Evolutionary conservation across 2,888 invertebrate species (phyloP).

Genomic region (Perithous albicinctus): DNA sequence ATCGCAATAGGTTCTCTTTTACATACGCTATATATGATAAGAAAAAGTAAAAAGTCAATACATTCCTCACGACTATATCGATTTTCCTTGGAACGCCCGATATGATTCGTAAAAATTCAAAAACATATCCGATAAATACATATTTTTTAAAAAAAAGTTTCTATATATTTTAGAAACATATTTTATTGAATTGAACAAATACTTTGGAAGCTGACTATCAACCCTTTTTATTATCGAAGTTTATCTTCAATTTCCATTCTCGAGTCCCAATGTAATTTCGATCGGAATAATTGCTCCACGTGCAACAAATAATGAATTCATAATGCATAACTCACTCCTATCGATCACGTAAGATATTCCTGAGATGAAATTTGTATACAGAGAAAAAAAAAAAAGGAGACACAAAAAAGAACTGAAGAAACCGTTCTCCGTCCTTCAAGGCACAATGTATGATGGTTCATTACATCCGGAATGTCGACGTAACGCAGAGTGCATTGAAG

Average conservation of each 20-base stretch:
- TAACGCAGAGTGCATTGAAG: conserved; percentile 16
- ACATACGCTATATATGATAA: too few species aligned
- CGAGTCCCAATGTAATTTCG: background rate
- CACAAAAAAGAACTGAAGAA: conserved; percentile 14
- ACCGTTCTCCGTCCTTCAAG: conserved; percentile 51
- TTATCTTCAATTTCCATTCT: conserved; percentile 13
- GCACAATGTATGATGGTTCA: conserved; percentile 42
- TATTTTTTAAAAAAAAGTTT: too few species aligned
- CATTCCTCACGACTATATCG: too few species aligned
- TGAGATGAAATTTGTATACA: background rate
- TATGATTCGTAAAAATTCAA: too few species aligned
- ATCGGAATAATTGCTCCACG: background rate
- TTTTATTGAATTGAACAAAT: too few species aligned
- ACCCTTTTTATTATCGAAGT: conserved; percentile 34
- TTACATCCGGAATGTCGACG: conserved; percentile 44
- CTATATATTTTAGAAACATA: too few species aligned
- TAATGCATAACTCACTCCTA: conserved; percentile 6
- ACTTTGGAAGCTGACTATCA: background rate
- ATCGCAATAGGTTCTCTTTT: too few species aligned
- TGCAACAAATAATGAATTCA: conserved; percentile 13
- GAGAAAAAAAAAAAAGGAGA: background rate
- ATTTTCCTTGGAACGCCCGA: too few species aligned
- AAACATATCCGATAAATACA: too few species aligned
- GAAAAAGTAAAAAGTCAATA: too few species aligned
- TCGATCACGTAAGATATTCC: conserved; percentile 15